A percentile compares a stretch with the other conserved stretches of the same genome.
These are phyloP conservation scores for Amphiprion ocellaris DNA, from an alignment of 2,113 vertebrate species.

Conservation along the genomic window DNA sequence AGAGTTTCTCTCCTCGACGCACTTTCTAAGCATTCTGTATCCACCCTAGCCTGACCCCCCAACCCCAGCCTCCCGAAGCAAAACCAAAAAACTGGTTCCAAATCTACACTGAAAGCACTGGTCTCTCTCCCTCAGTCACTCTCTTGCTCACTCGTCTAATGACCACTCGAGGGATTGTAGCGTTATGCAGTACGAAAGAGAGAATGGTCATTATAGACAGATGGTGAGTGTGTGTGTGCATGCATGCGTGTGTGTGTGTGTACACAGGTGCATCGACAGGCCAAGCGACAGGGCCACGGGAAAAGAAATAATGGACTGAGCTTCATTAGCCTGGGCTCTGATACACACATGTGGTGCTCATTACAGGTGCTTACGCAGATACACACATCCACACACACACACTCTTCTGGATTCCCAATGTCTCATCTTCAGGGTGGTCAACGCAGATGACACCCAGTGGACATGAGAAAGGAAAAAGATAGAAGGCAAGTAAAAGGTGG, in stretches of 20 bases:
- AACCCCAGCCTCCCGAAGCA: conserved; percentile 27
- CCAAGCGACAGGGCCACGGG: conserved; percentile 73
- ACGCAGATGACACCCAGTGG: conserved; percentile 55
- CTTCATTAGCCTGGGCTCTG: conserved; percentile 80
- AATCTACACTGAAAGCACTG: conserved; percentile 59
- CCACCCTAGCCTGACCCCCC: conserved; percentile 49
- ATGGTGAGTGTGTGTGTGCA: conserved; percentile 73
- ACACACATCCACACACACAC: conserved; percentile 52
- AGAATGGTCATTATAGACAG: conserved; percentile 84
- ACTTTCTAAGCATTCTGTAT: conserved; percentile 50
- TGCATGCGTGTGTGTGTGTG: conserved; percentile 57
- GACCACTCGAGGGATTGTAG: conserved; percentile 85
- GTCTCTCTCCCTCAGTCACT: conserved; percentile 73
- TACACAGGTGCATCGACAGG: conserved; percentile 85
- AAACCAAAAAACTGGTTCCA: conserved; percentile 62
- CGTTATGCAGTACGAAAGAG: conserved; percentile 70
- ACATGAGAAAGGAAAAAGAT: conserved; percentile 35
- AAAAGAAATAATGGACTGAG: conserved; percentile 85
- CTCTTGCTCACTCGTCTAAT: conserved; percentile 81
- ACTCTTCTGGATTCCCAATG: conserved; percentile 62
- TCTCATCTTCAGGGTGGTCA: conserved; percentile 82
- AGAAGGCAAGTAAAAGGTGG: conserved; percentile 29
- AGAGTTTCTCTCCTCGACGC: conserved; percentile 42
- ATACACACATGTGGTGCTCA: conserved; percentile 84
- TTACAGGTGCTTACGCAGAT: conserved; percentile 81